These are phyloP conservation scores for Nephila pilipes DNA, from an alignment of 1,140 invertebrate species.

Conservation along the genomic window DNA sequence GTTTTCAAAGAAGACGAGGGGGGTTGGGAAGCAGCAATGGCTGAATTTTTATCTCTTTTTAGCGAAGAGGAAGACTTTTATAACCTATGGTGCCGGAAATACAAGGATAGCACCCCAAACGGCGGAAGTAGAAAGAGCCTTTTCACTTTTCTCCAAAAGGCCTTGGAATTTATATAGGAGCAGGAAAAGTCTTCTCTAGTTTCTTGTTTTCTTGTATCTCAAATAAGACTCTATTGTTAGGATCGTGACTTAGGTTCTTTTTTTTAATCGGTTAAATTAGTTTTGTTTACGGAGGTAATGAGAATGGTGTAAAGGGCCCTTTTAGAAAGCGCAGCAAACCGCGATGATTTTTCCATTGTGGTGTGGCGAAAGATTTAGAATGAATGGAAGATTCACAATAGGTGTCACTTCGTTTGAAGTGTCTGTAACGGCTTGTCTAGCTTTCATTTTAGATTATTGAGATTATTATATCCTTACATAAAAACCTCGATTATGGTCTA, in stretches of 20 bases:
- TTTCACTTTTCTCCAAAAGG: constrained; percentile 41
- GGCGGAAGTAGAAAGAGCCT: constrained; percentile 38
- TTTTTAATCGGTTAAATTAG: constrained; percentile 50
- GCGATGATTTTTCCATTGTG: not conserved
- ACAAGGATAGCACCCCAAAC: not conserved
- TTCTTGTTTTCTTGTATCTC: constrained; percentile 32
- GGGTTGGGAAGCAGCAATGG: not conserved
- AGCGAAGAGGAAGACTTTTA: constrained; percentile 19
- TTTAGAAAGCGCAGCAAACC: not conserved
- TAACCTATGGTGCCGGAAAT: constrained; percentile 49
- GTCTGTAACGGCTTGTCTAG: not conserved
- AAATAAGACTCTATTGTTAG: not conserved
- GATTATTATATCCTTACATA: too few relatives aligned
- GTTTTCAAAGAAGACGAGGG: not conserved
- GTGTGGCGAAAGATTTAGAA: not conserved
- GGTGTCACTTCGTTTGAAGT: constrained; percentile 6
- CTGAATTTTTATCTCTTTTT: constrained; percentile 64
- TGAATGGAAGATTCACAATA: not conserved
- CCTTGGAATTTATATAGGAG: not conserved
- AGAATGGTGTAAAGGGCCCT: not conserved
- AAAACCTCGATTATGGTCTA: too few relatives aligned
- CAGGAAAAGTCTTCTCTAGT: not conserved
- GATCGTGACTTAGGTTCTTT: not conserved
- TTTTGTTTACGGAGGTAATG: constrained; percentile 22
- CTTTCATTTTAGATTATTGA: too few relatives aligned